Percentiles rank a stretch among this genome's conserved stretches.
These are phyloP conservation scores for Recurvirostra avosetta DNA, from an alignment of 2,113 vertebrate genomes.

Conservation along the genomic window DNA sequence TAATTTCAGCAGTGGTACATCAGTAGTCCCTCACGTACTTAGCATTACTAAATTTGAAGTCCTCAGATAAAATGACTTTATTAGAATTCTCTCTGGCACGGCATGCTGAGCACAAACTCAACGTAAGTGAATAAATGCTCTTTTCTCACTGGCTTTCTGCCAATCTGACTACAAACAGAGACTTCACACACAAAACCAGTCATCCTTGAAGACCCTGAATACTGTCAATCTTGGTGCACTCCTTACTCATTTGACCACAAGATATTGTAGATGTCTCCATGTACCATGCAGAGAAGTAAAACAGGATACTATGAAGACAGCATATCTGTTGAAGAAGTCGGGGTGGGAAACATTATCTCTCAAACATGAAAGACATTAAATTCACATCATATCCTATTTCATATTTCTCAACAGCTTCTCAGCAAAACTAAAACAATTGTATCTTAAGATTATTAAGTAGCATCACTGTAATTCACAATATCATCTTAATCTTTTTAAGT, in stretches of 20 bases:
- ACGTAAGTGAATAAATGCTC: not conserved
- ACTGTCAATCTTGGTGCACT: not conserved
- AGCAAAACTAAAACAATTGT: not conserved
- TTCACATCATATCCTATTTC: not conserved
- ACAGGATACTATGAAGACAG: not conserved
- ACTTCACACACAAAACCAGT: not conserved
- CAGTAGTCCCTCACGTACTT: conserved; percentile 10
- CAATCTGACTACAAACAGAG: not conserved
- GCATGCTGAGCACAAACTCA: conserved; percentile 44
- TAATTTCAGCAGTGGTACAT: conserved; percentile 26
- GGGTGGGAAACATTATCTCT: not conserved
- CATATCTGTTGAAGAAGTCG: not conserved
- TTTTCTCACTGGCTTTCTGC: conserved; percentile 27
- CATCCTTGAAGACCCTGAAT: conserved; percentile 23
- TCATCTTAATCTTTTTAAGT: not conserved
- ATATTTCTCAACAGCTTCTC: not conserved
- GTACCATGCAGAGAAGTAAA: not conserved
- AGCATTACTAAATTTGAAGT: conserved; percentile 34
- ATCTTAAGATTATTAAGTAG: not conserved
- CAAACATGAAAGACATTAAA: not conserved
- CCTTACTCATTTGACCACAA: not conserved
- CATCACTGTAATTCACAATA: not conserved
- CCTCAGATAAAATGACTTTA: conserved; percentile 51
- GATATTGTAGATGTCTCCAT: not conserved
- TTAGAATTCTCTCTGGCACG: conserved; percentile 50